Conservation (phyloP, 2,888 invertebrate species). For the Smittia aterrima region DNA sequence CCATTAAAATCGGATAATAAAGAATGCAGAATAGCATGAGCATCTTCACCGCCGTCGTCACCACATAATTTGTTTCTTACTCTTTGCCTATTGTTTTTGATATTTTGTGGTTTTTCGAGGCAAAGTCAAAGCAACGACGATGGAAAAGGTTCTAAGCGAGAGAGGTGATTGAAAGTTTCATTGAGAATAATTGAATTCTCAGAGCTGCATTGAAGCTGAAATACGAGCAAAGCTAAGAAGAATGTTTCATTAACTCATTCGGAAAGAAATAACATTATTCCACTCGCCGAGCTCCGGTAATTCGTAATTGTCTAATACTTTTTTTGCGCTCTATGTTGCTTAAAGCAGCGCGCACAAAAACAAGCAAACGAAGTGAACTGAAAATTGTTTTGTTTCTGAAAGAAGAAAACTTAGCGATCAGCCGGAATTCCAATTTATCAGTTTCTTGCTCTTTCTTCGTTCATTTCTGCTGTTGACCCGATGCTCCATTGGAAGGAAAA, state of each 20-base stretch:
- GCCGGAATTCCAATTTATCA: conserved; percentile 4
- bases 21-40: not conserved
- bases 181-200: no score
- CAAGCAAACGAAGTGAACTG: not conserved
- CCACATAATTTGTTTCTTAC: not conserved
- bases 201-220: no score
- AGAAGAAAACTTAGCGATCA: not conserved
- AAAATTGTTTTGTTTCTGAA: not conserved
- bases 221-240: no score
- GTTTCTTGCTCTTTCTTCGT: not conserved
- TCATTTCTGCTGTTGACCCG: not conserved
- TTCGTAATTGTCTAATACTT: not conserved
- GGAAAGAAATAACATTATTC: no score
- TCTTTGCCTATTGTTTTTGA: not conserved
- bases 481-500: not conserved
- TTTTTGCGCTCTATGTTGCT: not conserved
- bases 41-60: not conserved
- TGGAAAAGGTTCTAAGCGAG: no score
- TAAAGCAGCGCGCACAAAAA: not conserved
- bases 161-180: no score
- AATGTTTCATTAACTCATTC: no score
- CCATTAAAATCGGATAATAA: not conserved
- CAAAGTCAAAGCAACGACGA: no score
- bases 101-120: no score
- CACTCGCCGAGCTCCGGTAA: not conserved